Percentiles rank a stretch among this genome's conserved stretches.
Evolutionary conservation across 1,140 invertebrate genomes (phyloP).

Genomic region (Bombus superbus): DNA sequence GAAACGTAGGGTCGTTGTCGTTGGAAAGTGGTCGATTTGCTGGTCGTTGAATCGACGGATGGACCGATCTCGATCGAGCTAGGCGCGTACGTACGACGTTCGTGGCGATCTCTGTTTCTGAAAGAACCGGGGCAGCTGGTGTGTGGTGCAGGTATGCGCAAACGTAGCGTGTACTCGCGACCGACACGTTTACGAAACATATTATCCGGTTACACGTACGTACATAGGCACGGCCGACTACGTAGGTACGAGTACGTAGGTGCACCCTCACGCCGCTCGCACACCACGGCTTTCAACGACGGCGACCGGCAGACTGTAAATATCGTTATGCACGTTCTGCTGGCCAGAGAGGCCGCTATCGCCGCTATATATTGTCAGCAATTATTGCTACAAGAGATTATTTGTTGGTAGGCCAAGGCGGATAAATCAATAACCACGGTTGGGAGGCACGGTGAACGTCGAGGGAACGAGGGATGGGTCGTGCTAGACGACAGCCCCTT

Average conservation of each 20-base stretch:
- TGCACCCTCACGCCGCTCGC: constrained; percentile 40
- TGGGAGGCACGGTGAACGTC: constrained; percentile 17
- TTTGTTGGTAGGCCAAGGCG: constrained; percentile 52
- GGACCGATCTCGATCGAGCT: constrained; percentile 38
- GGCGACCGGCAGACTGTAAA: constrained; percentile 45
- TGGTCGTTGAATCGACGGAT: background rate
- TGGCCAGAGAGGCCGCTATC: constrained; percentile 33
- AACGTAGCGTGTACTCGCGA: constrained; percentile 31
- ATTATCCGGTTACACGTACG: constrained; percentile 64
- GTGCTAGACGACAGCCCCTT: constrained; percentile 31
- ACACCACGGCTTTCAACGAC: constrained; percentile 36
- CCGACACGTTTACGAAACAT: constrained; percentile 56
- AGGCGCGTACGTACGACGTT: constrained; percentile 21
- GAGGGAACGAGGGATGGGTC: constrained; percentile 31
- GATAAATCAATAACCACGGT: constrained; percentile 64
- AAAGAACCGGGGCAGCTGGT: background rate
- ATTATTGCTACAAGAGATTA: constrained; percentile 68
- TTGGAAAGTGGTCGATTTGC: constrained; percentile 38
- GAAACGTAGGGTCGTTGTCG: constrained; percentile 15
- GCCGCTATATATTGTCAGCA: constrained; percentile 63
- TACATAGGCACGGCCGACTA: constrained; percentile 16
- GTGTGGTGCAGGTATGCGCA: background rate
- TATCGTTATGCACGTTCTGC: constrained; percentile 31
- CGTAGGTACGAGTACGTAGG: constrained; percentile 40
- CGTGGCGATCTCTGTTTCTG: background rate